These are phyloP conservation scores for Micromys minutus DNA, from an alignment of 2,113 vertebrate species.

Conservation along the genomic window DNA sequence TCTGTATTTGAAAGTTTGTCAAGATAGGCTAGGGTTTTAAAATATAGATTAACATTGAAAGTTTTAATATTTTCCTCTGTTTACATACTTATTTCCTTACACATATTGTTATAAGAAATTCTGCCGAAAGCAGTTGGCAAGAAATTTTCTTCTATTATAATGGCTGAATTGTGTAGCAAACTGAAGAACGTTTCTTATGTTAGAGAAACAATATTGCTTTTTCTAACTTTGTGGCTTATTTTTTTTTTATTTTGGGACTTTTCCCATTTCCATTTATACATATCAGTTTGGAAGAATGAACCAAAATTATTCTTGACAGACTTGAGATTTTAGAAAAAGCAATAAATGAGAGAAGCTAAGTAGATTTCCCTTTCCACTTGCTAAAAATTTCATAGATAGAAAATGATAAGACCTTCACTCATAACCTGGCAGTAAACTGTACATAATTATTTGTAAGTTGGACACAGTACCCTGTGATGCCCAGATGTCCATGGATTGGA, in stretches of 20 bases:
- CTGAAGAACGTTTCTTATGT: conserved; percentile 78
- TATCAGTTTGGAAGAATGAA: conserved; percentile 58
- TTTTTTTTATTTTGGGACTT: conserved; percentile 77
- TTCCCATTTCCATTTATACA: conserved; percentile 60
- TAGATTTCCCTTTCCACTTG: background rate
- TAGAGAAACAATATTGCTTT: conserved; percentile 80
- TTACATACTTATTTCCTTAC: conserved; percentile 84
- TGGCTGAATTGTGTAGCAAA: conserved; percentile 81
- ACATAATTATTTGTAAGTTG: background rate
- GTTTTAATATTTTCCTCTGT: conserved; percentile 86
- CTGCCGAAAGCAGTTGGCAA: conserved; percentile 82
- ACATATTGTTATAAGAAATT: conserved; percentile 81
- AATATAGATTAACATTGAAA: conserved; percentile 87
- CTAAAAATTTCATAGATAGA: background rate
- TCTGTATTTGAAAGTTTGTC: conserved; percentile 86
- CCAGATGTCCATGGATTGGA: background rate
- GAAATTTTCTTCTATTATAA: conserved; percentile 81
- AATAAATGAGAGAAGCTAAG: conserved; percentile 20
- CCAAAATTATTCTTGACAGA: conserved; percentile 78
- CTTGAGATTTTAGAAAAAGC: conserved; percentile 59
- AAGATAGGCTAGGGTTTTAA: conserved; percentile 85
- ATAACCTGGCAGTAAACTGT: background rate
- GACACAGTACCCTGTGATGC: background rate
- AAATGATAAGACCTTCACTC: background rate
- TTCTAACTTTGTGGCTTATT: conserved; percentile 58